Percentiles rank a stretch among this genome's conserved stretches.
phyloP scores from a whole-genome alignment of 37 sponge, comb jelly and placozoan genomes.

The Oopsacas minuta region DNA sequence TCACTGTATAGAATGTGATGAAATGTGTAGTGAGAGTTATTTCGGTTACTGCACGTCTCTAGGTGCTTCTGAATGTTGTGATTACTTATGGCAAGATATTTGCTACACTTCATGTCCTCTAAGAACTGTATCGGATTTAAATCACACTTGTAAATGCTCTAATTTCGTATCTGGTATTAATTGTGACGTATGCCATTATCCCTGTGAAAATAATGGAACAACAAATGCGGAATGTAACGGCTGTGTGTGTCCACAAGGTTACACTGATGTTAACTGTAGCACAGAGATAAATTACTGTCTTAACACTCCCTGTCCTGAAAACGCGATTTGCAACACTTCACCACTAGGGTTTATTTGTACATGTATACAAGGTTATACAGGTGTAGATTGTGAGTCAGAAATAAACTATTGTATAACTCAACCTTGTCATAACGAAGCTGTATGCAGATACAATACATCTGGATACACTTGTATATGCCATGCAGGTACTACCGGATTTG shows the following conservation, averaged over 20 bases:
- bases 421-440: neutral
- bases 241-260: neutral
- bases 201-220: neutral
- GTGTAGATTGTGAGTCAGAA: neutral
- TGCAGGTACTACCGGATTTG: neutral
- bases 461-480: neutral
- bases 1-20: neutral
- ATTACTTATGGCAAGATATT: constrained; percentile 3
- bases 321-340: neutral
- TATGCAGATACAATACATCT: neutral
- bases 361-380: neutral
- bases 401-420: neutral
- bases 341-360: neutral
- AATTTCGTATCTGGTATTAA: neutral
- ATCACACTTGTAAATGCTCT: neutral
- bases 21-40: neutral
- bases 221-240: constrained; percentile 9
- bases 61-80: constrained; percentile 8
- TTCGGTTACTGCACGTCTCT: neutral
- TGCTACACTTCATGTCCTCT: neutral
- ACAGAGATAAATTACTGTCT: neutral
- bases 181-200: neutral
- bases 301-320: neutral
- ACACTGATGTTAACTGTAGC: neutral
- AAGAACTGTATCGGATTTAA: neutral